Evolutionary conservation across 2,888 invertebrate species (phyloP), one percentile per base, ranked within the genome.

Genomic region (Sinopyrophorus schimmeli): DNA sequence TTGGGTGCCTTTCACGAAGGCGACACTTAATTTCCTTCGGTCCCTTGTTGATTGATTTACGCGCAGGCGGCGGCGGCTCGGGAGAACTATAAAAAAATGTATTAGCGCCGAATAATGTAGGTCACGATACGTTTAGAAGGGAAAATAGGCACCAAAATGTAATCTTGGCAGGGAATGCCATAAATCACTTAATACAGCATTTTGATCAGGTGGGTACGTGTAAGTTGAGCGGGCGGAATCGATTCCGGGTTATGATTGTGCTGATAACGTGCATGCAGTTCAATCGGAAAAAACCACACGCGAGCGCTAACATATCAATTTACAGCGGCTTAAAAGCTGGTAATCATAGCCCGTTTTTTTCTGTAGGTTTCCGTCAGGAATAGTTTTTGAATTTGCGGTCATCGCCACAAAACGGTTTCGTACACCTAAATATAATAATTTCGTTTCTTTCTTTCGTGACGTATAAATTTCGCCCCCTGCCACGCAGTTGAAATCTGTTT

Each of bases 271-370:
- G 49, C 46, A 47, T 47, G 50, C 41, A 50, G 50, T 55, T 55
- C 52, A 55, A 51, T 48, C 44, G 46, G 38, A 34, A 41, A 35
- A 23, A 26, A 43, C 47, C 48, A 54, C 59, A 57, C 65, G 57
- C 56, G 50, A 58, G 42, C 54, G 54, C 54, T 53, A 58, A 62
- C 60, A 57, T 60, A 62, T 62, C 59, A 62, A 62, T 62, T 62
- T 62, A 54, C 54, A 51, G 18, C 34, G 53, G 48, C 58, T 57
- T 58, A 60, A 59, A 55, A 47, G 51, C 51, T 49, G 55, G 59
- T 60, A 61, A 60, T 61, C 58, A 47, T 47, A 53, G 44, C 52
- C 41, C n/a, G n/a, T n/a, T n/a, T n/a, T 52, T 35, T 49, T 54
- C 47, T 21, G n/a, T 10, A 11, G 14, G 16, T 32, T 39, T 23